Percentiles rank a stretch among this genome's conserved stretches.
phyloP scores from a whole-genome alignment of 35 echinoderm and acorn worm genomes.

The Heliocidaris tuberculata region DNA sequence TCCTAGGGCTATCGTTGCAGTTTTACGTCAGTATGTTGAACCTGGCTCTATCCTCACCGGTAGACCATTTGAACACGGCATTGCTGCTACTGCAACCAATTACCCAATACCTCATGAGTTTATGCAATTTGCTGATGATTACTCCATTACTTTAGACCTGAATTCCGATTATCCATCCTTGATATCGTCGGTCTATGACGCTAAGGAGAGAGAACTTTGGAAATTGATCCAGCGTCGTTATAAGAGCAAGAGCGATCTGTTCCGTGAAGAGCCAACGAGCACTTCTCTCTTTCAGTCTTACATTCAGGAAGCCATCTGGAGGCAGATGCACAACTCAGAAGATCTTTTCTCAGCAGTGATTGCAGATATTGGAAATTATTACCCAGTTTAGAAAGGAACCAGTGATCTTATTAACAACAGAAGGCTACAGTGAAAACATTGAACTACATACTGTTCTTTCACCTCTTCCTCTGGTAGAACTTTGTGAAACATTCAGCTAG shows the following conservation, averaged over 20 bases:
- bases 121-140: not conserved
- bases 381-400: not conserved
- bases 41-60: not conserved
- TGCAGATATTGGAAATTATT: constrained; percentile 19
- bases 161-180: not conserved
- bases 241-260: not conserved
- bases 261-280: not conserved
- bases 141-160: constrained; percentile 1
- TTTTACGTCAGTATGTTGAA: not conserved
- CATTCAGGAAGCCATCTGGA: not conserved
- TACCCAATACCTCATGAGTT: constrained; percentile 10
- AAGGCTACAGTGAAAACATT: no score
- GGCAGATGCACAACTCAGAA: not conserved
- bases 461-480: no score
- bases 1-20: not conserved
- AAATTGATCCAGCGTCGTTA: not conserved
- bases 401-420: no score
- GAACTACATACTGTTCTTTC: no score
- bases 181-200: not conserved
- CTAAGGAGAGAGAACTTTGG: not conserved
- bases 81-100: not conserved
- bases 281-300: constrained; percentile 28
- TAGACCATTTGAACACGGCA: not conserved
- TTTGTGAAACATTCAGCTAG: no score
- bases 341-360: not conserved